A percentile compares a stretch with the other conserved stretches of the same genome.
Conservation (phyloP, 2,797 vertebrate species). For the Xiphophorus birchmanni region DNA sequence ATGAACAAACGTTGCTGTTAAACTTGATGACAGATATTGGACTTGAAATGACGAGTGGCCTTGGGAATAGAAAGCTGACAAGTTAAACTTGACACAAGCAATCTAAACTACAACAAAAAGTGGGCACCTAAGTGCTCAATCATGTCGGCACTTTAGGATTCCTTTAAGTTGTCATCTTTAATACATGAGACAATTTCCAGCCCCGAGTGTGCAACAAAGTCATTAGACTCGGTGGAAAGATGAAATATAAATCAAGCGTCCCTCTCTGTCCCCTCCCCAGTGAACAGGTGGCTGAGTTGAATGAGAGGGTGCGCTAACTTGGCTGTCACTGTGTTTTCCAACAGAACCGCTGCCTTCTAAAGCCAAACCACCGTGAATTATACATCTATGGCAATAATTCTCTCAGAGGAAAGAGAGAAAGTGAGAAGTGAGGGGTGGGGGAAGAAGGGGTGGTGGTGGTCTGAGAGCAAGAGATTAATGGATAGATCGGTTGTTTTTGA, state of each 20-base stretch:
- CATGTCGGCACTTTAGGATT: conserved; percentile 68
- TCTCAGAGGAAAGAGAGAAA: conserved; percentile 74
- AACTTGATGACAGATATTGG: conserved; percentile 65
- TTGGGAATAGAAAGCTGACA: conserved; percentile 64
- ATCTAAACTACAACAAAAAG: conserved; percentile 65
- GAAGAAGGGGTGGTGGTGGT: conserved; percentile 45
- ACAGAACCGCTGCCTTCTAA: conserved; percentile 82
- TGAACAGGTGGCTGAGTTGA: conserved; percentile 84
- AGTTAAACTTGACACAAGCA: conserved; percentile 71
- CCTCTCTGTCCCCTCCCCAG: conserved; percentile 74
- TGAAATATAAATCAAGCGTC: conserved; percentile 81
- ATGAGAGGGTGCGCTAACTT: conserved; percentile 82
- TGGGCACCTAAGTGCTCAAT: conserved; percentile 68
- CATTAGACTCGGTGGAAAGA: conserved; percentile 77
- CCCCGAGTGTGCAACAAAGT: conserved; percentile 70
- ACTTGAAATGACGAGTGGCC: conserved; percentile 56
- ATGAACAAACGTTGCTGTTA: conserved; percentile 52
- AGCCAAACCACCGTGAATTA: conserved; percentile 84
- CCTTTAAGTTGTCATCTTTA: conserved; percentile 81
- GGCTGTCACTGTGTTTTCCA: conserved; percentile 82
- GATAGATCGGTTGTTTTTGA: conserved; percentile 79
- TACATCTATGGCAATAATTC: conserved; percentile 84
- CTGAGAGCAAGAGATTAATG: conserved; percentile 80
- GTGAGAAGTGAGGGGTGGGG: conserved; percentile 42
- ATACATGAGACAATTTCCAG: conserved; percentile 75